These are phyloP conservation scores for Adrianichthys oophorus DNA, from an alignment of 2,797 vertebrate species.

Conservation along the genomic window DNA sequence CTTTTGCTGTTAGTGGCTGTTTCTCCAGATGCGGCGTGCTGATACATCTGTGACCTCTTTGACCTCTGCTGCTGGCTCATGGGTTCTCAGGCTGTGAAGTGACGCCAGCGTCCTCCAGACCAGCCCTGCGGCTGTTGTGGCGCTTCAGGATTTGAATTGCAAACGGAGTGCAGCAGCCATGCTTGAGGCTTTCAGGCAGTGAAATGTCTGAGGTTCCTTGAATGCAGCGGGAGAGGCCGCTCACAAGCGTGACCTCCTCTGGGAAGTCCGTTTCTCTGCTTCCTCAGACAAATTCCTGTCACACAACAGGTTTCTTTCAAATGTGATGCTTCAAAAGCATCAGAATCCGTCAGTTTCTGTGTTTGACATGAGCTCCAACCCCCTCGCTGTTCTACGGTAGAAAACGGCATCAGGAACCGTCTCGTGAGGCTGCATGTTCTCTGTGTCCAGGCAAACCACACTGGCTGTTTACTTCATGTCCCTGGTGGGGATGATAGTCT, in stretches of 20 bases:
- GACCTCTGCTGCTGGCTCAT: slow-evolving; percentile 2
- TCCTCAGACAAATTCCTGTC: no score
- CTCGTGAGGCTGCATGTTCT: background rate
- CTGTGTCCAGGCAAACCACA: slow-evolving; percentile 84
- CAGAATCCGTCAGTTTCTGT: no score
- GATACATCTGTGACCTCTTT: slow-evolving; percentile 6
- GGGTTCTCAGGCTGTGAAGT: slow-evolving; percentile 10
- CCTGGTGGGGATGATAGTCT: slow-evolving; percentile 89
- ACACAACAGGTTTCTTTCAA: no score
- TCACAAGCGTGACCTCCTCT: no score
- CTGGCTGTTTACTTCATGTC: slow-evolving; percentile 88
- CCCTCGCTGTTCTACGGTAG: no score
- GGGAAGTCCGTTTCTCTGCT: no score
- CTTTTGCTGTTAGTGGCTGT: slow-evolving; percentile 28
- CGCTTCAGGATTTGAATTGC: slow-evolving; percentile 4
- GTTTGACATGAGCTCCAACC: no score
- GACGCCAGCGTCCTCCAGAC: slow-evolving; percentile 8
- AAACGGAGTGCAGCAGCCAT: background rate
- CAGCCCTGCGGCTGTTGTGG: background rate
- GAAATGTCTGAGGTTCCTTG: no score
- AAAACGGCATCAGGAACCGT: no score
- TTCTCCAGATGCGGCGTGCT: slow-evolving; percentile 53
- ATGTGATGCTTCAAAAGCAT: no score
- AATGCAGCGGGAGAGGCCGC: no score
- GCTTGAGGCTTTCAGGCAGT: background rate